Evolutionary conservation across 2,888 invertebrate genomes (phyloP).

Genomic region (Cryptus viduatorius): DNA sequence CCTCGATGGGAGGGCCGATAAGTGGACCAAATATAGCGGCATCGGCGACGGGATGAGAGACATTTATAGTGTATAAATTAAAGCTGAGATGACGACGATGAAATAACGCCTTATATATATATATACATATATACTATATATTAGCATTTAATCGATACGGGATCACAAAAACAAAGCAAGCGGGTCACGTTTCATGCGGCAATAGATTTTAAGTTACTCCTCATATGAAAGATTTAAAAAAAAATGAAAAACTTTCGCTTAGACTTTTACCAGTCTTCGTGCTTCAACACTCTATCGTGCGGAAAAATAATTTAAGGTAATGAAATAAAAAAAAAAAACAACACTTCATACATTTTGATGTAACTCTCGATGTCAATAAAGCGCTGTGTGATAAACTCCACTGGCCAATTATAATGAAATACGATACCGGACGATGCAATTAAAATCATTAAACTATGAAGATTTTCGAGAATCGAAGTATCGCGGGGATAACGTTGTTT

Average conservation of each 20-base stretch:
- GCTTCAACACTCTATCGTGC: constrained; percentile 7
- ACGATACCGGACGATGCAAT: not conserved
- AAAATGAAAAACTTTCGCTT: not conserved
- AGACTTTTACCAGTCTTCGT: constrained; percentile 10
- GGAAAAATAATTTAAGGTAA: not conserved
- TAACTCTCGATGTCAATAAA: constrained; percentile 67
- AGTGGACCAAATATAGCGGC: constrained; percentile 60
- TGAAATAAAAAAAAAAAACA: not conserved
- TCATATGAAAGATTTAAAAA: constrained; percentile 4
- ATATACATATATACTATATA: constrained; percentile 13
- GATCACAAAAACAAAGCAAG: not conserved
- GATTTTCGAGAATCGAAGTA: not conserved
- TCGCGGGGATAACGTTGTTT: not conserved
- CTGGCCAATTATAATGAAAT: constrained; percentile 10
- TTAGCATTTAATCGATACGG: constrained; percentile 42
- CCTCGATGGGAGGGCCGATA: constrained; percentile 49
- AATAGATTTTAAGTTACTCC: not conserved
- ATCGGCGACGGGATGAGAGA: constrained; percentile 37
- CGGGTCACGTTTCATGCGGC: not conserved
- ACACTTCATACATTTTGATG: constrained; percentile 44
- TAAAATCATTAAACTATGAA: not conserved
- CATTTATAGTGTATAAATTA: constrained; percentile 46
- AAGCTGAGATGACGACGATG: constrained; percentile 37
- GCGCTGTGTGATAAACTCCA: constrained; percentile 55
- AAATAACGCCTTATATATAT: constrained; percentile 46